These are phyloP conservation scores for Pachycephala philippinensis DNA, from an alignment of 2,113 vertebrate genomes.

Conservation along the genomic window DNA sequence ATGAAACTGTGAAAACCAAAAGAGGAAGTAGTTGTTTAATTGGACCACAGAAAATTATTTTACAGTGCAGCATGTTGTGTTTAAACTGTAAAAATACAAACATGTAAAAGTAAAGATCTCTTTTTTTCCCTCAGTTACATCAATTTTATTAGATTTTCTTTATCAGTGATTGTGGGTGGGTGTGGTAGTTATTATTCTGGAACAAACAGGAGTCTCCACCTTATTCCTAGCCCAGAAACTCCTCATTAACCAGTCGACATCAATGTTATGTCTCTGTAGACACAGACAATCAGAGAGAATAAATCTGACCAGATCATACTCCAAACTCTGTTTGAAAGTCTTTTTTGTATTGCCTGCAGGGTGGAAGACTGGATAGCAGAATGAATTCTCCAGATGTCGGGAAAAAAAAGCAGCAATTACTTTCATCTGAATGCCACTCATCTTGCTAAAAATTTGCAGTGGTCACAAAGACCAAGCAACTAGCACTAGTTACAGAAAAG, in stretches of 20 bases:
- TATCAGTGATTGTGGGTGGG: neutral
- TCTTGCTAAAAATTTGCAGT: neutral
- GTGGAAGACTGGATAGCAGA: neutral
- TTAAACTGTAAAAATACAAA: neutral
- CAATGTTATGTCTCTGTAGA: neutral
- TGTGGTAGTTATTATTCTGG: neutral
- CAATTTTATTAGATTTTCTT: neutral
- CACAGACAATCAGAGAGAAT: neutral
- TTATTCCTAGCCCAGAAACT: neutral
- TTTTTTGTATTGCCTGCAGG: neutral
- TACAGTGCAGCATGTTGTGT: neutral
- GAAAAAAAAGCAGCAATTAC: neutral
- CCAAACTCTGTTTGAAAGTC: neutral
- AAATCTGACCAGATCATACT: neutral
- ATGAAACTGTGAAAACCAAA: slow-evolving; percentile 17
- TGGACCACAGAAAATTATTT: neutral
- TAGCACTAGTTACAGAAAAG: neutral
- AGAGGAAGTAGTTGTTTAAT: neutral
- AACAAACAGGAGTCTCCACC: neutral
- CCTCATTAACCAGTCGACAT: neutral
- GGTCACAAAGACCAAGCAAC: neutral
- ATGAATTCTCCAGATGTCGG: neutral
- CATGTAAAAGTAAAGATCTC: neutral
- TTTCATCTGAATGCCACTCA: neutral
- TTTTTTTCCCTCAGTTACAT: rapidly evolving